These are phyloP conservation scores for Rousettus madagascariensis DNA, from an alignment of 2,797 vertebrate genomes.

Conservation along the genomic window DNA sequence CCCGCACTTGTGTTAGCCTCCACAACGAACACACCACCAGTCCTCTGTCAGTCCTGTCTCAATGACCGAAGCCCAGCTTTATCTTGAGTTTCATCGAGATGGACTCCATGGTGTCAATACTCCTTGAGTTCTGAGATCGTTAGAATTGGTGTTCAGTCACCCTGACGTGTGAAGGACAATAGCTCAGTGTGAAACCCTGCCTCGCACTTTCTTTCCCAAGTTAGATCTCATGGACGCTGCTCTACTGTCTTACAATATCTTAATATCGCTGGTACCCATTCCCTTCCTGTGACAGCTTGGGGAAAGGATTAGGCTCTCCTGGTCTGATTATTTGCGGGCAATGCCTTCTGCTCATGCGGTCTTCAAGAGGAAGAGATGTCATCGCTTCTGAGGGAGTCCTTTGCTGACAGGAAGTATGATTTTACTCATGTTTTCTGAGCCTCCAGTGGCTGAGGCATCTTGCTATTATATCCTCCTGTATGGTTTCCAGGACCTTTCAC, in stretches of 20 bases:
- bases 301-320: not conserved
- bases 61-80: not conserved
- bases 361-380: accelerated
- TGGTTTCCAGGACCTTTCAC: accelerated
- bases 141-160: not conserved
- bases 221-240: accelerated
- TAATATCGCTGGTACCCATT: accelerated
- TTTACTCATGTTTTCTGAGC: not conserved
- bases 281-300: accelerated
- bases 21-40: accelerated
- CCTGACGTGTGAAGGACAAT: accelerated
- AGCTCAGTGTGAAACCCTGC: not conserved
- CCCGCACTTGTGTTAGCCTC: accelerated
- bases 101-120: accelerated
- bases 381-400: not conserved
- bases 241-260: accelerated
- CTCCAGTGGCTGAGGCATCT: accelerated
- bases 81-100: not conserved
- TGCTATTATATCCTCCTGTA: accelerated
- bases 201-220: not conserved
- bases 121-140: accelerated
- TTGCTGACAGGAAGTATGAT: accelerated
- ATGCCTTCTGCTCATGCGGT: not conserved
- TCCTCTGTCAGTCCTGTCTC: not conserved
- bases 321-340: not conserved